Evolutionary conservation across 2,113 vertebrate species (phyloP).

Genomic region (Regulus satrapa): DNA sequence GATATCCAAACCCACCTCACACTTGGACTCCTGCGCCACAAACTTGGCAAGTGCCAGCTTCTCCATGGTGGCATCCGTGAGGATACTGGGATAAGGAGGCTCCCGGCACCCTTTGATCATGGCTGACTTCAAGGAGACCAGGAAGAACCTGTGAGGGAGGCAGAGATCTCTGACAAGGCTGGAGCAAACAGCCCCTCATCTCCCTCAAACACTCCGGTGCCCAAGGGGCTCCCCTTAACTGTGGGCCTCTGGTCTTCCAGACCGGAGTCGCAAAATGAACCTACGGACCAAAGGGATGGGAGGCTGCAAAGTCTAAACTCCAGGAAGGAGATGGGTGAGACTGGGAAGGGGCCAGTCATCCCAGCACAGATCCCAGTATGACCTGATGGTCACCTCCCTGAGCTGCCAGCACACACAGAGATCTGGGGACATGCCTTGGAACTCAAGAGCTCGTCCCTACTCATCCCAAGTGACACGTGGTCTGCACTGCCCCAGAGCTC

Average conservation of each 20-base stretch:
- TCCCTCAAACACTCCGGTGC: accelerated
- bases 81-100: slow-evolving; percentile 87
- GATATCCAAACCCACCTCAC: slow-evolving; percentile 76
- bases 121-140: slow-evolving; percentile 85
- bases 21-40: slow-evolving; percentile 91
- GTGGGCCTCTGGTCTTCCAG: not conserved
- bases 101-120: slow-evolving; percentile 93
- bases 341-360: not conserved
- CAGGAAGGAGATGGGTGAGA: not conserved
- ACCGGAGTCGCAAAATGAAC: not conserved
- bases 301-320: not conserved
- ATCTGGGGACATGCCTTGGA: not conserved
- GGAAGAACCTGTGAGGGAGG: slow-evolving; percentile 81
- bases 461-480: accelerated
- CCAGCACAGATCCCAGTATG: not conserved
- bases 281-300: not conserved
- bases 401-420: not conserved
- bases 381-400: not conserved
- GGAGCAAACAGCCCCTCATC: not conserved
- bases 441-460: not conserved
- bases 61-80: slow-evolving; percentile 97
- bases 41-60: slow-evolving; percentile 93
- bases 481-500: accelerated
- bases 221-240: not conserved
- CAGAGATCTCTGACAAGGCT: not conserved